Base-by-base conservation (phyloP, 2,797 vertebrate species). In the Onychomys leucogaster region DNA sequence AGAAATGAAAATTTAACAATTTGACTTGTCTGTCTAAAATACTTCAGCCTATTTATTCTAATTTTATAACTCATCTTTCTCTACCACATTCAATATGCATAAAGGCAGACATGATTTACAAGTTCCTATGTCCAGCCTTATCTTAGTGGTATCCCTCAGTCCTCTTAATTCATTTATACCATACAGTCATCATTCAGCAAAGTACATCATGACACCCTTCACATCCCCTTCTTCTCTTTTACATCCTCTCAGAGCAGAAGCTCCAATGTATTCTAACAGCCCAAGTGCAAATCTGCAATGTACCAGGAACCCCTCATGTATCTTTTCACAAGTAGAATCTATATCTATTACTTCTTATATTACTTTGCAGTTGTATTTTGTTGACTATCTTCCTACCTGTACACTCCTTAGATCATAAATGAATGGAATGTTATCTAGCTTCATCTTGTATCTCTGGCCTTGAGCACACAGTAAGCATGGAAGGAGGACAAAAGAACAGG, bases 1-100 rank as follows among this genome's bases (percentile, higher is more conserved):
- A 83, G 92, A 41, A 92, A 91, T 77, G 61, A 71, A 95, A 76
- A 95, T 63, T 76, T 83, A 93, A 65, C 83, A 19, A n/a, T 71
- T 73, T 81, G 43, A 52, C 46, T 61, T 55, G 29, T 73, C 46
- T 69, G 17, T 71, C 92, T 67, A 67, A 95, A 94, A 77, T 29
- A 29, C 32, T 93, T 52, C 32, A 69, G 41, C 37, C 92, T 82
- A 14, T 78, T 84, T 75, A 52, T 88, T 77, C 49, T 80, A 55
- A 67, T 69, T 91, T 49, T 81, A 19, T 52, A 87, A 84, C 11
- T 86, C 49, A 43, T 27, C 12, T 71, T 52, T 75, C 9, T 84
- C 69, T 85, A 43, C 85, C 69, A 67, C 55, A 8, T 25, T 49
- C 34, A 43, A 13, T 10, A 19, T 10, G 4, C 32, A 37, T n/a